Conservation (phyloP, 2,797 vertebrate species). For the Sphenodon punctatus region DNA sequence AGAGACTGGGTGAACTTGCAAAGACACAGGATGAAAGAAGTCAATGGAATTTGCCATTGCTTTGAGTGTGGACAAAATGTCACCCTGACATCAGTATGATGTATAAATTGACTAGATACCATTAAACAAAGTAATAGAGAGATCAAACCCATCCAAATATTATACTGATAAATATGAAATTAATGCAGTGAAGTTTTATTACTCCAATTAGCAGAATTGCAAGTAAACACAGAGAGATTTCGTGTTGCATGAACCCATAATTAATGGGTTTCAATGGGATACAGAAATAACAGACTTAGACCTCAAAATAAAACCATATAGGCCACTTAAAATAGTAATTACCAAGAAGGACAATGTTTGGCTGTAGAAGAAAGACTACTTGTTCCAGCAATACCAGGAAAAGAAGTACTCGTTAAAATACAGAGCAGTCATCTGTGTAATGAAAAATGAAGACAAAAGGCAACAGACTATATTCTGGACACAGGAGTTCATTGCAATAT, state of each 20-base stretch:
- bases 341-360: not conserved
- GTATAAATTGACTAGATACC: not conserved
- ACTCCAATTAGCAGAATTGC: not conserved
- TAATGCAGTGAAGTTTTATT: not conserved
- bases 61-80: too few species aligned
- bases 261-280: not conserved
- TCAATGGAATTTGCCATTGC: too few species aligned
- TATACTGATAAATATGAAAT: slow-evolving; percentile 12
- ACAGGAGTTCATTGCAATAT: not conserved
- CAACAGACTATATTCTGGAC: slow-evolving; percentile 6
- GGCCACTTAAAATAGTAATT: not conserved
- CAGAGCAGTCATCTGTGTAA: not conserved
- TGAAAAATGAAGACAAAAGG: not conserved
- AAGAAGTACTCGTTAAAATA: not conserved
- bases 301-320: not conserved
- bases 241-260: not conserved
- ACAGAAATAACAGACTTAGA: slow-evolving; percentile 4
- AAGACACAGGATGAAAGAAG: too few species aligned
- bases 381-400: not conserved
- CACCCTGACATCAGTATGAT: not conserved
- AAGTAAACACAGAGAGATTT: not conserved
- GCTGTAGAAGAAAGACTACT: not conserved
- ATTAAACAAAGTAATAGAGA: not conserved
- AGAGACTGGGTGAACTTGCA: not conserved
- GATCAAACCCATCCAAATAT: not conserved